Base-by-base conservation (phyloP, 2,888 invertebrate species). In the Oligia latruncula region DNA sequence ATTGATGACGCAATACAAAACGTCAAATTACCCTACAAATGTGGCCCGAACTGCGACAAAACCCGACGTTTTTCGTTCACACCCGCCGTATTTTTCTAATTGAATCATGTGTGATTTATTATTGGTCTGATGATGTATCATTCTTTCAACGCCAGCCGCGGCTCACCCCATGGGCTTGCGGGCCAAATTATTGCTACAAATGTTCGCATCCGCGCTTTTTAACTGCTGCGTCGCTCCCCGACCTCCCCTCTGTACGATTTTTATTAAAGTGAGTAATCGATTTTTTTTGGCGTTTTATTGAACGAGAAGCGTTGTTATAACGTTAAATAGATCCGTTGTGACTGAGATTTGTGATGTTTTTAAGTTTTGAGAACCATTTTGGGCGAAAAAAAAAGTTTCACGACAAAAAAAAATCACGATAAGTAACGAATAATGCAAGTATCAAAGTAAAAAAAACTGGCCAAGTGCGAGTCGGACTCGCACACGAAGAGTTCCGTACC, bases 81-180 rank as follows among this genome's bases (percentile, higher is more conserved):
- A 91, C 92, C 93, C 93, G 93, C 92, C 90, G 95, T 95, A 95
- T 96, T 96, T 95, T 96, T 96, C 96, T 96, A 97, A 97, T 97
- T 97, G 96, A 97, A 96, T 96, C 96, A 95, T 95, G 92, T 95
- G 96, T 97, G 96, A 97, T 97, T 97, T 97, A 97, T 96, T 95
- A 96, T 96, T 95, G 96, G 96, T 95, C 91, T 96, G 97, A 96
- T 97, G 97, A 97, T 97, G 97, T 95, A 96, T 97, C 96, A 96
- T 96, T 96, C 96, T 96, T 96, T 96, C 96, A 96, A 93, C 95
- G 93, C 92, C 96, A 96, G 95, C 96, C 96, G 96, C 88, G 95
- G 93, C 95, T 92, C 95, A 94, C 96, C 96, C 96, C 94, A 94
- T 91, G 92, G 92, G 94, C 93, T 95, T 95, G 95, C 90, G 95